Percentiles rank a stretch among this genome's conserved stretches.
These are phyloP conservation scores for Tillus elongatus DNA, from an alignment of 2,888 invertebrate species.

Conservation along the genomic window DNA sequence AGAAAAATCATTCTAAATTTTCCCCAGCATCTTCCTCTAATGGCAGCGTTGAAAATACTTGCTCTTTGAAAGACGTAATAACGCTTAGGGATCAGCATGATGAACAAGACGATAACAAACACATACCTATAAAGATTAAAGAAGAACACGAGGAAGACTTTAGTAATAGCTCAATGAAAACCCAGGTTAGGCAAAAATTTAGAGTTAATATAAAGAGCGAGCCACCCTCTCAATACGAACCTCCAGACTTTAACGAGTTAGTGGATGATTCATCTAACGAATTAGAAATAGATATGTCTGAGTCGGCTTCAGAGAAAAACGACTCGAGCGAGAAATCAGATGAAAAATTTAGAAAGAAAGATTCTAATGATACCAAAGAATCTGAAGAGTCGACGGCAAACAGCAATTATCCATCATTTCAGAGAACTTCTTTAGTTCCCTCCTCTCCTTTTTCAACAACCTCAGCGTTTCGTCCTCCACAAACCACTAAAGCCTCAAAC, in stretches of 20 bases:
- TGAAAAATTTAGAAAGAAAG: no score
- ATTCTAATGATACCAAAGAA: slow-evolving; percentile 39
- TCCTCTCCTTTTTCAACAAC: slow-evolving; percentile 61
- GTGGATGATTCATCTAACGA: slow-evolving; percentile 72
- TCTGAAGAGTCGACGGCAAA: not conserved
- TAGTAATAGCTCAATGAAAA: slow-evolving; percentile 30
- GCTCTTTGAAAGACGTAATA: slow-evolving; percentile 58
- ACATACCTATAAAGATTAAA: slow-evolving; percentile 30
- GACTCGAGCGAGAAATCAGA: slow-evolving; percentile 49
- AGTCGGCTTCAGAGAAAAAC: slow-evolving; percentile 56
- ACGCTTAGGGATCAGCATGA: slow-evolving; percentile 41
- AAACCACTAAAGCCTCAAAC: slow-evolving; percentile 36
- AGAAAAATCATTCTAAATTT: slow-evolving; percentile 55
- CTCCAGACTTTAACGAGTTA: slow-evolving; percentile 65
- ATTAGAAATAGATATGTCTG: slow-evolving; percentile 70
- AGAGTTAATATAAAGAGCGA: slow-evolving; percentile 26
- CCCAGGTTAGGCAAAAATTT: slow-evolving; percentile 25
- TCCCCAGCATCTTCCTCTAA: slow-evolving; percentile 58
- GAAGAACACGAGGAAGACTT: slow-evolving; percentile 26
- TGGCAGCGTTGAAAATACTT: slow-evolving; percentile 50
- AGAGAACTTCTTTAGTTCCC: slow-evolving; percentile 9
- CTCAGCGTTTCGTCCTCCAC: slow-evolving; percentile 70
- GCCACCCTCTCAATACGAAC: slow-evolving; percentile 51
- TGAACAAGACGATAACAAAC: slow-evolving; percentile 31
- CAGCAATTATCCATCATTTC: slow-evolving; percentile 12